A percentile compares a stretch with the other conserved stretches of the same genome.
phyloP scores from a whole-genome alignment of 1,140 invertebrate species.

The Agraylea sexmaculata region DNA sequence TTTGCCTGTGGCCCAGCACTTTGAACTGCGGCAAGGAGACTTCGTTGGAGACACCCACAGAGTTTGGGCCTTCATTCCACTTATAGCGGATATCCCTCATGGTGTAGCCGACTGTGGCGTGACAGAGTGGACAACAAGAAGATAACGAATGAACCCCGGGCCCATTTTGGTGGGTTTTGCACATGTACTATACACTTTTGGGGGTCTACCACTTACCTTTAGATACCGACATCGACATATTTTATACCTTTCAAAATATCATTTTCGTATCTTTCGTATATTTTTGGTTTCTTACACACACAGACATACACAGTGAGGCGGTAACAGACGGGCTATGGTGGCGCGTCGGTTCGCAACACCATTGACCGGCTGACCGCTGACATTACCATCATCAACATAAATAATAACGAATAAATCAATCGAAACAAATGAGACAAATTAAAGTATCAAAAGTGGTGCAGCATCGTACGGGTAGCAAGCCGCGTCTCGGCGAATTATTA shows the following conservation, averaged over 20 bases:
- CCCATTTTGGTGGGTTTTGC: constrained; percentile 53
- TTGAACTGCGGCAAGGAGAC: constrained; percentile 92
- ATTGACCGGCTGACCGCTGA: too few relatives aligned
- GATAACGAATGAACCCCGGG: constrained; percentile 52
- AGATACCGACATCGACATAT: not conserved
- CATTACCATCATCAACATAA: too few relatives aligned
- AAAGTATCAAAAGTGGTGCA: not conserved
- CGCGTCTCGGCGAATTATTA: constrained; percentile 27
- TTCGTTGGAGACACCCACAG: constrained; percentile 83
- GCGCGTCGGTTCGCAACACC: too few relatives aligned
- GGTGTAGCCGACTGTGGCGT: constrained; percentile 92
- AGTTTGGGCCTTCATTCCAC: constrained; percentile 86
- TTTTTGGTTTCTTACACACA: too few relatives aligned
- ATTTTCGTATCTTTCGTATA: too few relatives aligned
- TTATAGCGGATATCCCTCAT: constrained; percentile 94
- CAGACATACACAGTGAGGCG: too few relatives aligned
- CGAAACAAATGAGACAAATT: not conserved
- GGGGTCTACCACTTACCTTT: constrained; percentile 41
- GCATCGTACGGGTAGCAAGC: constrained; percentile 33
- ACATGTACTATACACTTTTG: constrained; percentile 34
- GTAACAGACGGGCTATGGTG: too few relatives aligned
- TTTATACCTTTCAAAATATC: too few relatives aligned
- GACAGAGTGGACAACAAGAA: too few relatives aligned
- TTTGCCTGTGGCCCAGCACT: constrained; percentile 78
- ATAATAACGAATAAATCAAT: constrained; percentile 1